Evolutionary conservation across 1,140 invertebrate genomes (phyloP), one percentile per base, ranked within the genome.

Genomic region (Heterodera carotae): DNA sequence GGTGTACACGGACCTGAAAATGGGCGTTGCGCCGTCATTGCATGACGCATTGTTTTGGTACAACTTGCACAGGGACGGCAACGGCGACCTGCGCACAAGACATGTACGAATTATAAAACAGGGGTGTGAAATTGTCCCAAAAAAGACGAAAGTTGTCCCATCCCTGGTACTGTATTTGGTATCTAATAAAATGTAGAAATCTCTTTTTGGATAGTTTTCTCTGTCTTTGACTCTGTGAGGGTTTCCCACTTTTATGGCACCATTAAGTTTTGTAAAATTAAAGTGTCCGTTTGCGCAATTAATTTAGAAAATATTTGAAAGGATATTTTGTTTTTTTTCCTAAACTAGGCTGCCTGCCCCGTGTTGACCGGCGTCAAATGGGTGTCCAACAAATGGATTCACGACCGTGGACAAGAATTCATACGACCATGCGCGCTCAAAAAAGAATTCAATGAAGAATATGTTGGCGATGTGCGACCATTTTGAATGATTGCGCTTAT

Each of bases 381-480:
- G 96, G 96, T 98, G n/a, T 94, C 93, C 5, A 99, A 99, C 89
- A 98, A 98, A 90, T 99, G 97, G 96, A 92, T 99, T 68, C 96
- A 98, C 88, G 95, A 98, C 89, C 89, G 92, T 78, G 95, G 94
- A 22, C 94, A 98, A 89, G 95, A 97, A 89, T 93, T 97, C 84
- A 87, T 91, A 67, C 90, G 93, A 85, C 93, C 93, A 0, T 97
- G 94, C 88, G 91, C 88, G 69, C 73, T 91, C 5, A 85, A 71
- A 12, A 75, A 73, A n/a, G 77, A 80, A 25, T 76, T 78, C 18
- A 66, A 84, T 10, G 85, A 86, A 77, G 68, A 80, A 39, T 86
- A 80, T 64, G 84, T 86, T 39, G 84, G 84, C 22, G 84, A 86
- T 75, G 59, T 71, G 29, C 15, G 69, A 43, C 69, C 69, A 33